These are phyloP conservation scores for Atherinomorus stipes DNA, from an alignment of 2,113 vertebrate genomes.

Conservation along the genomic window DNA sequence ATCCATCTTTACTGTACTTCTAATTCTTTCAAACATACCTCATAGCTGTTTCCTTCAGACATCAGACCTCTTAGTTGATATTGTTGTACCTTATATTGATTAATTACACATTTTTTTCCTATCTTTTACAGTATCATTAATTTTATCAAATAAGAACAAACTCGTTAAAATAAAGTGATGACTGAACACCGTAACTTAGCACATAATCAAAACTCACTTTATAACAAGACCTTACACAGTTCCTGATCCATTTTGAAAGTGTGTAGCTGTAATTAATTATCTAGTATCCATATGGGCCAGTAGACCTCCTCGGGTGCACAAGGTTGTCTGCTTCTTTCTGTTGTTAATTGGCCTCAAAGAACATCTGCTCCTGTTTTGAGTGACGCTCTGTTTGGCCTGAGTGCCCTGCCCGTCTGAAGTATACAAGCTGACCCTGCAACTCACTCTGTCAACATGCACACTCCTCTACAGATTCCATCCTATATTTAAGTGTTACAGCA, in stretches of 20 bases:
- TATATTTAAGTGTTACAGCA: not conserved
- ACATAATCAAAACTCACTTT: slow-evolving; percentile 20
- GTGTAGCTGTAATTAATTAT: slow-evolving; percentile 65
- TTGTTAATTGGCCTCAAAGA: slow-evolving; percentile 76
- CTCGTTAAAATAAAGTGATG: slow-evolving; percentile 6
- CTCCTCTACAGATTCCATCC: slow-evolving; percentile 8
- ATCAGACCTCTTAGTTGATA: too few relatives aligned
- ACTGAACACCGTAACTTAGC: not conserved
- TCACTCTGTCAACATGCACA: slow-evolving; percentile 32
- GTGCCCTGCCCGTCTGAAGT: slow-evolving; percentile 50
- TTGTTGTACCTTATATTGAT: too few relatives aligned
- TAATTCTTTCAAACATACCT: not conserved
- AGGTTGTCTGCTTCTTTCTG: slow-evolving; percentile 57
- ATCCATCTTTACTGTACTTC: slow-evolving; percentile 4
- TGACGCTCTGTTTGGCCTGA: slow-evolving; percentile 60
- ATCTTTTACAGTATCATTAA: not conserved
- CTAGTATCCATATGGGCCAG: slow-evolving; percentile 62
- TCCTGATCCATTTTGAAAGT: slow-evolving; percentile 61
- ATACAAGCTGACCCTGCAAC: slow-evolving; percentile 20
- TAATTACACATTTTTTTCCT: not conserved
- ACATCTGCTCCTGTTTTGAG: slow-evolving; percentile 79
- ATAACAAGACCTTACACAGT: slow-evolving; percentile 15
- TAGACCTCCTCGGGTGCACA: slow-evolving; percentile 65
- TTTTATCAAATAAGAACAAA: not conserved
- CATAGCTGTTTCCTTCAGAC: too few relatives aligned